Evolutionary conservation across 2,113 vertebrate genomes (phyloP).

Genomic region (Salvelinus namaycush): DNA sequence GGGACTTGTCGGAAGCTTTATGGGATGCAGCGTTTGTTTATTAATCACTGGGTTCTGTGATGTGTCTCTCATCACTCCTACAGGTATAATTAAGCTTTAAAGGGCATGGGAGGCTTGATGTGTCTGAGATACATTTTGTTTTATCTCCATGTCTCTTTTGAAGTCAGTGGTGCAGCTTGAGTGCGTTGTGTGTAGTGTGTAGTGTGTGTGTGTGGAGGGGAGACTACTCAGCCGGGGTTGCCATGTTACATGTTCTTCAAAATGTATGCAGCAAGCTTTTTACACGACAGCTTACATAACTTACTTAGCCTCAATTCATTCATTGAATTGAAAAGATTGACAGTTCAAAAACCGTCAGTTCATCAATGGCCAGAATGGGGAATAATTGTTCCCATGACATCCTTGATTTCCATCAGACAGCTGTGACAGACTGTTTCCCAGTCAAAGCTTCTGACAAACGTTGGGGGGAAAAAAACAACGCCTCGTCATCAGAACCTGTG

Average conservation of each 20-base stretch:
- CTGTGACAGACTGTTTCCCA: constrained; percentile 33
- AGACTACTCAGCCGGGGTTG: constrained; percentile 48
- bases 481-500: constrained; percentile 39
- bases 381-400: constrained; percentile 54
- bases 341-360: constrained; percentile 56
- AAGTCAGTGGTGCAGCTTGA: constrained; percentile 52
- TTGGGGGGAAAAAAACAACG: background rate
- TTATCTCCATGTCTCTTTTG: constrained; percentile 72
- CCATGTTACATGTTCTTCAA: constrained; percentile 38
- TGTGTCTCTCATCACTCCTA: constrained; percentile 83
- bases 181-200: constrained; percentile 7
- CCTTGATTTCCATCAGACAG: constrained; percentile 61
- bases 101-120: constrained; percentile 78
- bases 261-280: constrained; percentile 46
- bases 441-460: constrained; percentile 41
- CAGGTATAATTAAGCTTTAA: constrained; percentile 87
- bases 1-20: constrained; percentile 87
- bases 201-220: constrained; percentile 14
- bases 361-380: constrained; percentile 45
- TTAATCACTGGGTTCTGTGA: constrained; percentile 81
- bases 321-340: constrained; percentile 37
- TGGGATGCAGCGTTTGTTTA: constrained; percentile 82
- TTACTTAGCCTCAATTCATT: constrained; percentile 42
- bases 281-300: constrained; percentile 58
- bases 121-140: constrained; percentile 79